Evolutionary conservation across 2,113 vertebrate genomes (phyloP).

Genomic region (Mormyrus lacerda): DNA sequence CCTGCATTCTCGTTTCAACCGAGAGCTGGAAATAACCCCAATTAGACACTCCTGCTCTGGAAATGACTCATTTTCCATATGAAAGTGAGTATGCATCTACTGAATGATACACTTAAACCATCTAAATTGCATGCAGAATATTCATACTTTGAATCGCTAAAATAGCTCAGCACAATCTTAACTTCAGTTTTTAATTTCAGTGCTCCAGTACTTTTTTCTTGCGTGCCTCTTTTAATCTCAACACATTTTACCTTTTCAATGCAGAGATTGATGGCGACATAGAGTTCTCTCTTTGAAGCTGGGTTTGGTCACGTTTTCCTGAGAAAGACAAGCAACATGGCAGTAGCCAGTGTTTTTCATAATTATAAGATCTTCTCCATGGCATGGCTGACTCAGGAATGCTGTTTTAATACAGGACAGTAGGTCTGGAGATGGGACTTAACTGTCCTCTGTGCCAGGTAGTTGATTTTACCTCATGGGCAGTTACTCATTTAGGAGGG

Average conservation of each 20-base stretch:
- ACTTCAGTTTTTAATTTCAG: background rate
- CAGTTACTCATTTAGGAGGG: background rate
- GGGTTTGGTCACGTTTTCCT: background rate
- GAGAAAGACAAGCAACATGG: background rate
- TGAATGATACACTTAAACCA: background rate
- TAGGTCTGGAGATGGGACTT: background rate
- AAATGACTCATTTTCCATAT: background rate
- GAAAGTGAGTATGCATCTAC: background rate
- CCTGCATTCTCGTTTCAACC: background rate
- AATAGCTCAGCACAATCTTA: background rate
- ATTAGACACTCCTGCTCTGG: background rate
- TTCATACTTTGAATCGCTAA: background rate
- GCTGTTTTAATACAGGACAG: background rate
- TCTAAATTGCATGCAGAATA: background rate
- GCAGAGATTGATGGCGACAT: background rate
- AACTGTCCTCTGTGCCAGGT: background rate
- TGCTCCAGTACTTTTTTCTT: background rate
- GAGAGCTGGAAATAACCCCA: conserved; percentile 1
- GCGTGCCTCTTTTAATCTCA: background rate
- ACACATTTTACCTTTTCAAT: background rate
- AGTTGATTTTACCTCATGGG: background rate
- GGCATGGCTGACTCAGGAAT: background rate
- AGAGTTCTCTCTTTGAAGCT: background rate
- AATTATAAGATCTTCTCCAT: background rate
- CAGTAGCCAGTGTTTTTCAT: background rate